Conservation (phyloP, 2,797 vertebrate genomes). For the Crotalus adamanteus region DNA sequence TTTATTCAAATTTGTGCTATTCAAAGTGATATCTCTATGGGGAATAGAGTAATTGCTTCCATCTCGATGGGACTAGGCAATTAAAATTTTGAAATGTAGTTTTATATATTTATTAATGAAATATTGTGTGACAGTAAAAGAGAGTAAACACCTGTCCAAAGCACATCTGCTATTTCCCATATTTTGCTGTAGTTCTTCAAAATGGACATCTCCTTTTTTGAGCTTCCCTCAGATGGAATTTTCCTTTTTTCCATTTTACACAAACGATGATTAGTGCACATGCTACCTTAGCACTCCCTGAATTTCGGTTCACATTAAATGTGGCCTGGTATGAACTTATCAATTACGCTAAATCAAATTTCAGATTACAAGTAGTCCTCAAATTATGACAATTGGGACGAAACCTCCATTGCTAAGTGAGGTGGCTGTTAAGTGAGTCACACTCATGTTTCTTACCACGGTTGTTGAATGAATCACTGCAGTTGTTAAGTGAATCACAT, state of each 20-base stretch:
- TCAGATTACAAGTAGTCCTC: too few relatives aligned
- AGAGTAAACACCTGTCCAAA: background rate
- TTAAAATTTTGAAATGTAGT: background rate
- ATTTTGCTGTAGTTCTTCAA: background rate
- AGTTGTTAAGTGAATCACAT: too few relatives aligned
- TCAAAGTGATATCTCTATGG: background rate
- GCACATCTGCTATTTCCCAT: background rate
- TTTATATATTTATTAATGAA: background rate
- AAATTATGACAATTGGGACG: too few relatives aligned
- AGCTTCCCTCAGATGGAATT: background rate
- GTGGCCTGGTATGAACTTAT: background rate
- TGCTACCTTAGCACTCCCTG: background rate
- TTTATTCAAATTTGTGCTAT: background rate
- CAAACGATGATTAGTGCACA: background rate
- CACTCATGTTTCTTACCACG: too few relatives aligned
- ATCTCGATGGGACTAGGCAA: background rate
- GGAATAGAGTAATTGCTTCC: background rate
- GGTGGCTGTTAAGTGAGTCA: too few relatives aligned
- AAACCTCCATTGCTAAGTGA: too few relatives aligned
- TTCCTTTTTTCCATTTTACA: background rate
- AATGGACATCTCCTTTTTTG: background rate
- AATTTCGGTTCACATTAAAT: background rate
- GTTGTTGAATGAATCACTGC: too few relatives aligned
- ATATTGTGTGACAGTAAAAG: background rate
- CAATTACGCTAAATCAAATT: background rate